A percentile compares a stretch with the other conserved stretches of the same genome.
These are phyloP conservation scores for Drosophila glabriapex DNA, from an alignment of 2,888 invertebrate species.

Conservation along the genomic window DNA sequence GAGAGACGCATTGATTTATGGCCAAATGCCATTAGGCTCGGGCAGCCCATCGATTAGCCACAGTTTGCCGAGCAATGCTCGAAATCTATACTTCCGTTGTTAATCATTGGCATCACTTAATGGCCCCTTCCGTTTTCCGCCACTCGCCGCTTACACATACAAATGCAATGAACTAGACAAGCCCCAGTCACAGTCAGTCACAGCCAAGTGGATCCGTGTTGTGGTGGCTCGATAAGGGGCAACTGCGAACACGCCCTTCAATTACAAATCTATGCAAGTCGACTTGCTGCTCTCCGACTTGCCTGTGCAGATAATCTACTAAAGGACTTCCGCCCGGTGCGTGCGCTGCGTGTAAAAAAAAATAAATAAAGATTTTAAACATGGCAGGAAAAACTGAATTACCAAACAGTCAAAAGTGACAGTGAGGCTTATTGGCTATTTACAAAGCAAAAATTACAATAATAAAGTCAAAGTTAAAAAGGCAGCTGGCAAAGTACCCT, in stretches of 20 bases:
- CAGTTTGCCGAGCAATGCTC: constrained; percentile 51
- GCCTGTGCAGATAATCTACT: constrained; percentile 82
- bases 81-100: constrained; percentile 84
- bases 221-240: constrained; percentile 24
- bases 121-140: constrained; percentile 82
- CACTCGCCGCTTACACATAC: constrained; percentile 13
- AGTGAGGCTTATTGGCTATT: not conserved
- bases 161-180: constrained; percentile 58
- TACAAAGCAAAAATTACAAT: not conserved
- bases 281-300: constrained; percentile 30
- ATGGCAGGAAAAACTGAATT: constrained; percentile 22
- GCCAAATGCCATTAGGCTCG: constrained; percentile 71
- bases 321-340: constrained; percentile 84
- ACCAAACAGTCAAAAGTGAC: constrained; percentile 2
- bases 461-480: not conserved
- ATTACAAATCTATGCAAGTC: constrained; percentile 83
- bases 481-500: not conserved
- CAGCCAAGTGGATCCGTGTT: constrained; percentile 54
- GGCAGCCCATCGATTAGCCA: constrained; percentile 76
- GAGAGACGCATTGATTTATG: constrained; percentile 69
- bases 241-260: constrained; percentile 82
- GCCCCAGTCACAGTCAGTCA: constrained; percentile 12
- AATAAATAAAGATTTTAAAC: constrained; percentile 27
- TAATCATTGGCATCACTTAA: constrained; percentile 85
- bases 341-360: constrained; percentile 74